phyloP scores from a whole-genome alignment of 2,888 invertebrate genomes.

The Tetragnatha montana region DNA sequence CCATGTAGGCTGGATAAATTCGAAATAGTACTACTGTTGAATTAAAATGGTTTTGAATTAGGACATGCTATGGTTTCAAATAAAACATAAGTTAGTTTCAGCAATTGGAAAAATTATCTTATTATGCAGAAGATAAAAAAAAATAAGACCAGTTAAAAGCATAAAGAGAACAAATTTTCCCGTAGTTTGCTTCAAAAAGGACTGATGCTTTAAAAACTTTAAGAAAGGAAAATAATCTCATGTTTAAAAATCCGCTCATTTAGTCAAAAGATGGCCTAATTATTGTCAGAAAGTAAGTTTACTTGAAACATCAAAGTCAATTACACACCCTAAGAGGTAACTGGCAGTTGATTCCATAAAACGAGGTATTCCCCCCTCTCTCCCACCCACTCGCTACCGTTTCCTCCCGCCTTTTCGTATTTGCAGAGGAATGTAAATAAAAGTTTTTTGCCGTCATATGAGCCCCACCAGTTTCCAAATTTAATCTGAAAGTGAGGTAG shows the following conservation, averaged over 20 bases:
- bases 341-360: background rate
- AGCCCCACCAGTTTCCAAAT: constrained; percentile 67
- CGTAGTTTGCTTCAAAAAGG: too few relatives aligned
- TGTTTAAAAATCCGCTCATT: background rate
- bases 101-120: too few relatives aligned
- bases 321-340: background rate
- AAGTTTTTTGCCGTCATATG: constrained; percentile 47
- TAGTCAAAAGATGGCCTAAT: background rate
- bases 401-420: constrained; percentile 32
- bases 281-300: background rate
- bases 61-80: too few relatives aligned
- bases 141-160: background rate
- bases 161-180: background rate
- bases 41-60: too few relatives aligned
- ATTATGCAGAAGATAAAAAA: too few relatives aligned
- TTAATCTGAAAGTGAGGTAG: constrained; percentile 61
- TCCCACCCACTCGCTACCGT: background rate
- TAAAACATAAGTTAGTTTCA: too few relatives aligned
- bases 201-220: too few relatives aligned
- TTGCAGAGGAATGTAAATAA: constrained; percentile 54
- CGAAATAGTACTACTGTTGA: too few relatives aligned
- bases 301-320: background rate
- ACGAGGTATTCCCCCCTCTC: background rate
- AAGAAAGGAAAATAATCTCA: background rate
- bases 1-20: too few relatives aligned